Percentiles rank a stretch among this genome's conserved stretches.
Conservation (phyloP, 2,888 invertebrate genomes). For the Tinea trinotella region DNA sequence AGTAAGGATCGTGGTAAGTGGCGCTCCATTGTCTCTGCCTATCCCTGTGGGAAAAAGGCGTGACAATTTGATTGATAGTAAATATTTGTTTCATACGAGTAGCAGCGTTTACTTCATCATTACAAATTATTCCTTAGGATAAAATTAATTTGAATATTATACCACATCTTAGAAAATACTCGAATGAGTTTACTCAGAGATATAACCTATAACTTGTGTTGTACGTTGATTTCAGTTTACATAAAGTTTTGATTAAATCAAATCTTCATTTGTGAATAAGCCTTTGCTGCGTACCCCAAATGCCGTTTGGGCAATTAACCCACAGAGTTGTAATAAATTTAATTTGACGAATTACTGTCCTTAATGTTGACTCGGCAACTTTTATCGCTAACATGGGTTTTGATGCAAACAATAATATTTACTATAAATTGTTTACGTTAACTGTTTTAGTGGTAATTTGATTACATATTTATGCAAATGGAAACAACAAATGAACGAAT, state of each 20-base stretch:
- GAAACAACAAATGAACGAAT: not conserved
- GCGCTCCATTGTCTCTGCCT: no score
- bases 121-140: no score
- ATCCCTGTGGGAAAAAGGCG: no score
- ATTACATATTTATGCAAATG: not conserved
- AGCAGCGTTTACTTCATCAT: no score
- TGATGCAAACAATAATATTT: conserved; percentile 2
- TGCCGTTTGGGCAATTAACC: conserved; percentile 1
- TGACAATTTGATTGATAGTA: no score
- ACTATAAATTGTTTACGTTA: not conserved
- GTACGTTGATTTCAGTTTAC: conserved; percentile 6
- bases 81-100: no score
- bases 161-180: not conserved
- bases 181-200: not conserved
- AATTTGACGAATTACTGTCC: conserved; percentile 8
- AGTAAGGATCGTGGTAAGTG: no score
- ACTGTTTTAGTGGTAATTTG: not conserved
- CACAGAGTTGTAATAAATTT: conserved; percentile 1
- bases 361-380: conserved; percentile 9
- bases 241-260: conserved; percentile 14
- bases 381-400: not conserved
- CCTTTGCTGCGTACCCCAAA: conserved; percentile 1
- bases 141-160: not conserved
- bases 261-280: conserved; percentile 11
- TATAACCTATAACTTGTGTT: not conserved